These are phyloP conservation scores for Scomberomorus guttatus DNA, from an alignment of 2,797 vertebrate species.

Conservation along the genomic window DNA sequence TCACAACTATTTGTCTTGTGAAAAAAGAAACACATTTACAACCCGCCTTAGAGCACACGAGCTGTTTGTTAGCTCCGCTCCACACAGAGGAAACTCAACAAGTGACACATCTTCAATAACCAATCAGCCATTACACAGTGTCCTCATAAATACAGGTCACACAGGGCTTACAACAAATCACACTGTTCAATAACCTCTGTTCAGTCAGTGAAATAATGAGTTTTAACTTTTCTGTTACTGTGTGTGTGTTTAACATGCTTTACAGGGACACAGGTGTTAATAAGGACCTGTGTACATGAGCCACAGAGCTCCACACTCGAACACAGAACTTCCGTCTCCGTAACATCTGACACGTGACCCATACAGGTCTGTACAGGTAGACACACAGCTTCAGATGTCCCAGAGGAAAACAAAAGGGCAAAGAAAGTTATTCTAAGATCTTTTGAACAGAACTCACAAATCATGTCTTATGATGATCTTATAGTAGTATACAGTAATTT, in stretches of 20 bases:
- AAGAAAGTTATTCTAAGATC: not conserved
- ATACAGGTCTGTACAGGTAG: not conserved
- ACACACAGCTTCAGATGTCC: not conserved
- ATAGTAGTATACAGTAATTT: too few species aligned
- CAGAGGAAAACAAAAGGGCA: not conserved
- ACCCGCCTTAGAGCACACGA: not conserved
- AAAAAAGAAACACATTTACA: not conserved
- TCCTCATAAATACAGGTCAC: not conserved
- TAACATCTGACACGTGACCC: not conserved
- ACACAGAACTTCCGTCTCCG: not conserved
- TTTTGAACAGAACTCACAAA: too few species aligned
- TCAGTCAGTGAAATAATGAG: not conserved
- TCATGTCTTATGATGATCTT: too few species aligned
- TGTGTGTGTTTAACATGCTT: not conserved
- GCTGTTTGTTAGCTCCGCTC: not conserved
- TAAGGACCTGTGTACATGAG: not conserved
- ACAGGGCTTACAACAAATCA: not conserved
- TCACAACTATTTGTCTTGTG: constrained; percentile 2
- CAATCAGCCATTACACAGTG: not conserved
- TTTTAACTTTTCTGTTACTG: not conserved
- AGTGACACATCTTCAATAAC: not conserved
- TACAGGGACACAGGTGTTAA: fast-evolving
- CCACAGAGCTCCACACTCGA: too few species aligned
- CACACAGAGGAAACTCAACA: not conserved
- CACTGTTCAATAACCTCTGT: constrained; percentile 1